A percentile compares a stretch with the other conserved stretches of the same genome.
These are phyloP conservation scores for Enteromius trimaculatus DNA, from an alignment of 2,797 vertebrate species.

Conservation along the genomic window DNA sequence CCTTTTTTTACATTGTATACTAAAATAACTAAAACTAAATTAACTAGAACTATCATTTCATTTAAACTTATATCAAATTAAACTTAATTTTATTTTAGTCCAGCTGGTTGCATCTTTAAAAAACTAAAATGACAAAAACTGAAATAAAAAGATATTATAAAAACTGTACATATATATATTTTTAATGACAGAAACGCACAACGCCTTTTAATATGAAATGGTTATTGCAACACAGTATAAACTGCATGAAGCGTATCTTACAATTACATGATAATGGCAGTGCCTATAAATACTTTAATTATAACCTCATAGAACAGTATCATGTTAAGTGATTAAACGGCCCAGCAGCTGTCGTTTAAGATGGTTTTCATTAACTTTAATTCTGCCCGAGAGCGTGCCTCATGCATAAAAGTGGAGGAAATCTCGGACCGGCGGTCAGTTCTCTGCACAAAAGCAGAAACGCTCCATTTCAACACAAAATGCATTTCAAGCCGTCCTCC, in stretches of 20 bases:
- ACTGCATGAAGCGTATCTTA: not conserved
- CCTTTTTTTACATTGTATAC: no score
- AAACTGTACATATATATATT: no score
- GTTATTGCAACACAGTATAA: not conserved
- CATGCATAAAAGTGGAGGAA: not conserved
- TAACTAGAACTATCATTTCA: no score
- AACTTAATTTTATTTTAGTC: no score
- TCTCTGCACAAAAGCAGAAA: constrained; percentile 5
- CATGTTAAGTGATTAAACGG: not conserved
- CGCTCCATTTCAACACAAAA: not conserved
- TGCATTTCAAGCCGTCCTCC: constrained; percentile 4
- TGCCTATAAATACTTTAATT: constrained; percentile 11
- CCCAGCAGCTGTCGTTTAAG: not conserved
- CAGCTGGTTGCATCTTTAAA: no score
- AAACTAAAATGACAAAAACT: not conserved
- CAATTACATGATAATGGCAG: not conserved
- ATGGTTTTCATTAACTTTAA: not conserved
- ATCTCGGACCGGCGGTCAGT: constrained; percentile 1
- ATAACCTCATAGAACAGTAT: not conserved
- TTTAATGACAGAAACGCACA: not conserved
- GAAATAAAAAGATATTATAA: not conserved
- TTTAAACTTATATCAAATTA: no score
- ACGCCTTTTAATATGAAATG: not conserved
- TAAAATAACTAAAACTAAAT: no score
- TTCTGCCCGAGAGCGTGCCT: not conserved